Percentiles rank a stretch among this genome's conserved stretches.
Evolutionary conservation across 2,888 invertebrate species (phyloP).

Genomic region (Pomacea canaliculata): DNA sequence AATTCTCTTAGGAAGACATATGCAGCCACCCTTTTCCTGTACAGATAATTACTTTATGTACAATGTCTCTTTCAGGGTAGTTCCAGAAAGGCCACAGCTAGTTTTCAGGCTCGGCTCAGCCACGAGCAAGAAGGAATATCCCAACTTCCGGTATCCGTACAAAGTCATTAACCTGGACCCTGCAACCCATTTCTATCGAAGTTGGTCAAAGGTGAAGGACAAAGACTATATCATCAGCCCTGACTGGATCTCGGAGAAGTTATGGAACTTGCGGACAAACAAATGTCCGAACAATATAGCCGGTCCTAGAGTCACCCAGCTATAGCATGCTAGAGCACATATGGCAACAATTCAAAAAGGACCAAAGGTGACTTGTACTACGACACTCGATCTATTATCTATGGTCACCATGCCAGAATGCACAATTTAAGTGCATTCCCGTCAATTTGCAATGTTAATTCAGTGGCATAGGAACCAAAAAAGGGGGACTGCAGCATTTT

Average conservation of each 20-base stretch:
- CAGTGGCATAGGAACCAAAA: too few species aligned
- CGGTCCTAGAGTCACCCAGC: not conserved
- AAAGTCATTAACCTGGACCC: slow-evolving; percentile 13
- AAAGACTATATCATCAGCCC: slow-evolving; percentile 23
- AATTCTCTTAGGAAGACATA: too few species aligned
- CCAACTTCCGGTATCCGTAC: slow-evolving; percentile 4
- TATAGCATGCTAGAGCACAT: too few species aligned
- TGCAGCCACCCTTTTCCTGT: too few species aligned
- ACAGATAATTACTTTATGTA: too few species aligned
- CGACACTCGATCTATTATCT: too few species aligned
- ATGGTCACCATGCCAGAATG: too few species aligned
- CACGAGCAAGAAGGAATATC: not conserved
- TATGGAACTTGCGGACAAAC: not conserved
- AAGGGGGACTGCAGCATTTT: too few species aligned
- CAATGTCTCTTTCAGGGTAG: slow-evolving; percentile 8
- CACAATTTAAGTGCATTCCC: too few species aligned
- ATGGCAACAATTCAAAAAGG: too few species aligned
- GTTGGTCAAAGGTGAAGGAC: slow-evolving; percentile 16
- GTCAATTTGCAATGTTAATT: too few species aligned
- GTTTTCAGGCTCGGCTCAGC: not conserved
- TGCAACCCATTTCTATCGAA: slow-evolving; percentile 18
- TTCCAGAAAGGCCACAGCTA: slow-evolving; percentile 7
- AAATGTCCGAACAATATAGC: not conserved
- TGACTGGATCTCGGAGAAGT: slow-evolving; percentile 19
- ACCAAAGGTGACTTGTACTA: too few species aligned